Percentiles rank a stretch among this genome's conserved stretches.
Evolutionary conservation across 2,888 invertebrate species (phyloP).

Genomic region (Autographa pulchrina): DNA sequence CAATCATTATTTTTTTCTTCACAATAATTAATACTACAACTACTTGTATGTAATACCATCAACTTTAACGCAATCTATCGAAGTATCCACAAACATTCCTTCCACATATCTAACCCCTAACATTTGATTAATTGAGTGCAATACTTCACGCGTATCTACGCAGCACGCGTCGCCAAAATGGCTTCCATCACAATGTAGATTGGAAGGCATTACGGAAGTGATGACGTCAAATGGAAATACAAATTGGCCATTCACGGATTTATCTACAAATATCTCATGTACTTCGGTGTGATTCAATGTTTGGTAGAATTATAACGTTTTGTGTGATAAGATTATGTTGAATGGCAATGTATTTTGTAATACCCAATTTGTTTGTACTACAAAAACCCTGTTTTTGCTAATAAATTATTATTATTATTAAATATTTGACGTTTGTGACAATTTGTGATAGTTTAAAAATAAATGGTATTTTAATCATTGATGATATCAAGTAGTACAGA

Average conservation of each 20-base stretch:
- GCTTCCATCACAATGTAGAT: conserved; percentile 76
- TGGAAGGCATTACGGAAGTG: conserved; percentile 71
- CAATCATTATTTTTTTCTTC: no score
- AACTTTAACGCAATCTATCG: no score
- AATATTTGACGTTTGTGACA: no score
- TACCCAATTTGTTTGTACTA: no score
- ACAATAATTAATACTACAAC: neutral
- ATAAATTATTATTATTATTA: no score
- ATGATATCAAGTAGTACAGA: no score
- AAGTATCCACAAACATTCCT: conserved; percentile 12
- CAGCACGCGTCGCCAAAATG: conserved; percentile 67
- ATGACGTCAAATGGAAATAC: conserved; percentile 72
- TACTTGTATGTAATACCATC: no score
- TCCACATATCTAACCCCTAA: conserved; percentile 22
- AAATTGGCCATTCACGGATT: conserved; percentile 71
- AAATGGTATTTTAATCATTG: no score
- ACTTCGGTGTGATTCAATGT: conserved; percentile 11
- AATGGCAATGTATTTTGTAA: no score
- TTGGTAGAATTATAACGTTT: conserved; percentile 5
- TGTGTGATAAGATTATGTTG: neutral
- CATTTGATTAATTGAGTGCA: conserved; percentile 53
- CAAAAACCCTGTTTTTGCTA: no score
- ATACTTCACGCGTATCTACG: conserved; percentile 33
- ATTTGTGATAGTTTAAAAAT: no score
- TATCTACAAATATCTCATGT: conserved; percentile 34